A percentile compares a stretch with the other conserved stretches of the same genome.
Conservation (phyloP, 2,797 vertebrate species). For the Setipinna tenuifilis region DNA sequence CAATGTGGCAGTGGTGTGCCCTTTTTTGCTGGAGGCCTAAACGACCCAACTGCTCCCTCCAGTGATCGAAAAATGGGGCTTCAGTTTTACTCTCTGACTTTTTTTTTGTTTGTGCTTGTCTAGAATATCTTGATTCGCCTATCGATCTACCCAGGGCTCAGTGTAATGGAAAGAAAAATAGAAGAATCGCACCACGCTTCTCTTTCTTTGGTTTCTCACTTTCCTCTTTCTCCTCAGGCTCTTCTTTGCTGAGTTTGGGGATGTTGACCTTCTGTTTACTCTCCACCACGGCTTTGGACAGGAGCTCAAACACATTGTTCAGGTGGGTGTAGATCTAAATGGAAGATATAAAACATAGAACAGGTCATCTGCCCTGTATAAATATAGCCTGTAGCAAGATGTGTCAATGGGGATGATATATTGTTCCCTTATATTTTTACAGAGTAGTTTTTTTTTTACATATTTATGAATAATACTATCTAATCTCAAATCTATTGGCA, state of each 20-base stretch:
- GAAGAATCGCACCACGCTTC: conserved; percentile 61
- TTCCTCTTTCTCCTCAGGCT: conserved; percentile 71
- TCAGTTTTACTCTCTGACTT: neutral
- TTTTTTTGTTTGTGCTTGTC: neutral
- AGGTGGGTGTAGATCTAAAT: conserved; percentile 75
- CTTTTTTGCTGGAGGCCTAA: neutral
- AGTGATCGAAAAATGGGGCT: neutral
- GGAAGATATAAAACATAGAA: neutral
- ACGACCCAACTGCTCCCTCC: neutral
- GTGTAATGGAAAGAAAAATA: neutral
- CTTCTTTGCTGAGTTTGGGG: conserved; percentile 72
- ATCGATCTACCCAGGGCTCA: neutral
- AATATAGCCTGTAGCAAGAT: neutral
- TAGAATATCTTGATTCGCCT: neutral
- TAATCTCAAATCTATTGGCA: no score
- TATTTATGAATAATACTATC: no score
- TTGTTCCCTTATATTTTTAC: no score
- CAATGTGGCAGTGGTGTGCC: neutral
- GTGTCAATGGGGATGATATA: neutral
- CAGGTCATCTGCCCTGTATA: conserved; percentile 9
- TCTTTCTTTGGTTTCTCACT: conserved; percentile 70
- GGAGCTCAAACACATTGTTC: conserved; percentile 78
- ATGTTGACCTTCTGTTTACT: conserved; percentile 79
- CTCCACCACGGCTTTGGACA: conserved; percentile 76
- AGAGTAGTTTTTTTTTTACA: no score